A percentile compares a stretch with the other conserved stretches of the same genome.
Conservation (phyloP, 2,797 vertebrate genomes). For the Trematocara caparti region DNA sequence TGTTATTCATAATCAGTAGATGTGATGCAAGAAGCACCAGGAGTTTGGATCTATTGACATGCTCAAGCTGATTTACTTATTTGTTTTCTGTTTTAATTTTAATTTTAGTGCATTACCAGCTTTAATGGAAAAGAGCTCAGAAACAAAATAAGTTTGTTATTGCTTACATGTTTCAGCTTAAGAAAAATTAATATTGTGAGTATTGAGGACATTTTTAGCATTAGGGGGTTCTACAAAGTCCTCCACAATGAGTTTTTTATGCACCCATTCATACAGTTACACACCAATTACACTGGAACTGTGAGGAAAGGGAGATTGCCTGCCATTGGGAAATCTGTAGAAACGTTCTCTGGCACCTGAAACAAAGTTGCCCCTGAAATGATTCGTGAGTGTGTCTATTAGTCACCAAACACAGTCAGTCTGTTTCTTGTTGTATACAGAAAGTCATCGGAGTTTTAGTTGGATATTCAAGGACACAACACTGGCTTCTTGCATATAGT, state of each 20-base stretch:
- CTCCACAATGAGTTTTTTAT: not conserved
- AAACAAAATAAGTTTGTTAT: slow-evolving; percentile 5
- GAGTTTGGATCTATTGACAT: not conserved
- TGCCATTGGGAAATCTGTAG: not conserved
- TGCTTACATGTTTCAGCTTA: not conserved
- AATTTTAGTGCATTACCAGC: slow-evolving; percentile 7
- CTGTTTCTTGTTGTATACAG: not conserved
- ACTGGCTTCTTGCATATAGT: not conserved
- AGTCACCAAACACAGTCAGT: not conserved
- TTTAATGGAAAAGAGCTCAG: not conserved
- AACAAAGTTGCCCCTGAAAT: not conserved
- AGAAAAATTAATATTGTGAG: not conserved
- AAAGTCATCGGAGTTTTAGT: not conserved
- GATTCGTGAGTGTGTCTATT: not conserved
- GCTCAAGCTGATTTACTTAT: not conserved
- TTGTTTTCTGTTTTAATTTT: not conserved
- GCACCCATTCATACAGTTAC: not conserved
- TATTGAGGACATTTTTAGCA: not conserved
- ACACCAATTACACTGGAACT: not conserved
- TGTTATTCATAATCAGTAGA: slow-evolving; percentile 6
- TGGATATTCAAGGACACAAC: not conserved
- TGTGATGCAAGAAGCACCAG: not conserved
- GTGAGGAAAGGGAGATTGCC: not conserved
- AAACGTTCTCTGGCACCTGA: not conserved
- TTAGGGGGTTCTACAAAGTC: not conserved